Conservation (phyloP, 1,140 invertebrate species). For the Pogonus chalceus region DNA sequence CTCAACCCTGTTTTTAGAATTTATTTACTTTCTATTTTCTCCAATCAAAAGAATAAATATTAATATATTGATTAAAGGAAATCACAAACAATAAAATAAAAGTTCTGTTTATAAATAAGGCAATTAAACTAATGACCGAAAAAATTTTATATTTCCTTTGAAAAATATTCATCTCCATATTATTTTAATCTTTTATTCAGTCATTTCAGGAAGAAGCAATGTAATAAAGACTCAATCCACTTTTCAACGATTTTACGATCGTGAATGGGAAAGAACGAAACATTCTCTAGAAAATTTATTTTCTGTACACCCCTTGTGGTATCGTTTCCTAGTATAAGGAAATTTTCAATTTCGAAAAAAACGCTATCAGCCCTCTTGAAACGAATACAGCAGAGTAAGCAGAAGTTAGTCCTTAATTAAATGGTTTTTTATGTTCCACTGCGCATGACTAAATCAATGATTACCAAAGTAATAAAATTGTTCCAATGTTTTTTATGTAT, state of each 20-base stretch:
- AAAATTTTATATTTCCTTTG: neutral
- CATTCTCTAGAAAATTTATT: neutral
- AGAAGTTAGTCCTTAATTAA: neutral
- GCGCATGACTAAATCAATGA: no score
- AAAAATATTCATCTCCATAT: neutral
- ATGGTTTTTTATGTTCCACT: neutral
- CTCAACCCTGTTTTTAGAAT: no score
- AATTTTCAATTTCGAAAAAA: neutral
- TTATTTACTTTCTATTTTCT: no score
- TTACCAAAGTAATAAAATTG: no score
- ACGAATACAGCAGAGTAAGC: neutral
- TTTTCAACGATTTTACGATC: neutral
- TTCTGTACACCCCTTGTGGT: no score
- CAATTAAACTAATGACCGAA: no score
- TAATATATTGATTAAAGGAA: no score
- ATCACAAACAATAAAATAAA: no score
- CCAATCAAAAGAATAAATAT: no score
- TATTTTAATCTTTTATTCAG: neutral
- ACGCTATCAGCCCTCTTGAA: neutral
- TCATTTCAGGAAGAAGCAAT: no score
- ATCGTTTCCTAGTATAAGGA: neutral
- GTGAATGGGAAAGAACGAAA: neutral
- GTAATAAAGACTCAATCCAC: neutral
- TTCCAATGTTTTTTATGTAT: no score
- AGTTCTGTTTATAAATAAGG: no score